Conservation (phyloP, 2,888 invertebrate species). For the Trypoxylon attenuatum region DNA sequence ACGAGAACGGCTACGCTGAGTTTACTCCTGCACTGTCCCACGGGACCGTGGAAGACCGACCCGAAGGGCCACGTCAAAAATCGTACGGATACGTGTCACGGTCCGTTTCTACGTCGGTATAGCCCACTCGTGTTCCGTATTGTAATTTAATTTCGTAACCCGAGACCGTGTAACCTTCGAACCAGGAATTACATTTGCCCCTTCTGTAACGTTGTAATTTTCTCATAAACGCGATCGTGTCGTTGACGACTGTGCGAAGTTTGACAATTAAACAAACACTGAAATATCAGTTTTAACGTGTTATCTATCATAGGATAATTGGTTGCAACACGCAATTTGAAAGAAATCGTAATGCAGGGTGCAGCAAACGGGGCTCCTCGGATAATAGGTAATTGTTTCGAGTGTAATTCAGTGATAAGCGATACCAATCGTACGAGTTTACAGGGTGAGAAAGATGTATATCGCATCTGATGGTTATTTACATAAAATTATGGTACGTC, state of each 20-base stretch:
- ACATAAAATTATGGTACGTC: conserved; percentile 27
- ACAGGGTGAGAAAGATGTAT: conserved; percentile 24
- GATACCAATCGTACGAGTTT: conserved; percentile 31
- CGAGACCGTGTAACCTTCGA: conserved; percentile 49
- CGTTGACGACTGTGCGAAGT: background rate
- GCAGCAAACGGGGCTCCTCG: background rate
- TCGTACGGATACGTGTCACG: conserved; percentile 25
- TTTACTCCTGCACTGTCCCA: conserved; percentile 24
- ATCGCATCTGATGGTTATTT: conserved; percentile 14
- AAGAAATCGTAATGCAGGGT: no score
- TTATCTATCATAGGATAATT: no score
- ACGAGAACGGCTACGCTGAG: conserved; percentile 13
- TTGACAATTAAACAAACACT: no score
- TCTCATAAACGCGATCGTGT: conserved; percentile 29
- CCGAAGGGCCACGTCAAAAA: conserved; percentile 39
- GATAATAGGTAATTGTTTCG: background rate
- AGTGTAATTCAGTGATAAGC: background rate
- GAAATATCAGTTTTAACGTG: no score
- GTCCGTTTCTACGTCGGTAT: conserved; percentile 38
- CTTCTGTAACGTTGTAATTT: conserved; percentile 42
- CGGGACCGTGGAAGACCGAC: conserved; percentile 34
- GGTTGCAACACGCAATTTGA: no score
- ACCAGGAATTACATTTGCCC: conserved; percentile 37
- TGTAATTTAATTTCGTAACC: conserved; percentile 68
- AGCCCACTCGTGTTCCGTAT: conserved; percentile 46